Conservation (phyloP, 1,140 invertebrate species). For the Hestina assimilis region DNA sequence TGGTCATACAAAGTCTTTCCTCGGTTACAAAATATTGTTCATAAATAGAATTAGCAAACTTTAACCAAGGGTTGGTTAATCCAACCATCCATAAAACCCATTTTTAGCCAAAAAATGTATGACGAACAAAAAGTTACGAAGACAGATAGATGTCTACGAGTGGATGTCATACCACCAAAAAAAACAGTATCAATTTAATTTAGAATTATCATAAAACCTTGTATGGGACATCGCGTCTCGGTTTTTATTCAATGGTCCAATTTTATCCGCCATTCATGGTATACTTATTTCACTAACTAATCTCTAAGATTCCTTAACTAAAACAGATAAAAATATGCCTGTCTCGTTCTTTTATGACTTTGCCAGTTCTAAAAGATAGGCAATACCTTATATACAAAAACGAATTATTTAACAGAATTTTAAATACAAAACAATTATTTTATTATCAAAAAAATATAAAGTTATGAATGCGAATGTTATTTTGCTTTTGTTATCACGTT, state of each 20-base stretch:
- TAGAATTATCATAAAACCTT: conserved; percentile 8
- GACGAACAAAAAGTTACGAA: conserved; percentile 6
- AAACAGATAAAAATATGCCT: background rate
- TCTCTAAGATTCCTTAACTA: background rate
- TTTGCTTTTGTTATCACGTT: no score
- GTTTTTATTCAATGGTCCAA: conserved; percentile 7
- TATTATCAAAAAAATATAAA: no score
- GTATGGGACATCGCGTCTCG: background rate
- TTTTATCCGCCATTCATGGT: conserved; percentile 14
- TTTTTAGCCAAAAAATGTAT: conserved; percentile 1
- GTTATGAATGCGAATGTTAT: no score
- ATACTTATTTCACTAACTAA: conserved; percentile 8
- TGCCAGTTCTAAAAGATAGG: background rate
- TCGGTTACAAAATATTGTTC: no score
- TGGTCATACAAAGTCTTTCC: no score
- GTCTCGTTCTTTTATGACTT: background rate
- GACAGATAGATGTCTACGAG: background rate
- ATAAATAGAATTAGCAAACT: no score
- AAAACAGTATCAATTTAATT: conserved; percentile 8
- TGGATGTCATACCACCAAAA: conserved; percentile 6
- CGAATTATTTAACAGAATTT: no score
- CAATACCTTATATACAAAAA: background rate
- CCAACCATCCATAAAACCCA: background rate
- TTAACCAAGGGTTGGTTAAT: no score
- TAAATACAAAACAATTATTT: no score